Conservation (phyloP, 2,113 vertebrate genomes). For the Aldabrachelys gigantea region DNA sequence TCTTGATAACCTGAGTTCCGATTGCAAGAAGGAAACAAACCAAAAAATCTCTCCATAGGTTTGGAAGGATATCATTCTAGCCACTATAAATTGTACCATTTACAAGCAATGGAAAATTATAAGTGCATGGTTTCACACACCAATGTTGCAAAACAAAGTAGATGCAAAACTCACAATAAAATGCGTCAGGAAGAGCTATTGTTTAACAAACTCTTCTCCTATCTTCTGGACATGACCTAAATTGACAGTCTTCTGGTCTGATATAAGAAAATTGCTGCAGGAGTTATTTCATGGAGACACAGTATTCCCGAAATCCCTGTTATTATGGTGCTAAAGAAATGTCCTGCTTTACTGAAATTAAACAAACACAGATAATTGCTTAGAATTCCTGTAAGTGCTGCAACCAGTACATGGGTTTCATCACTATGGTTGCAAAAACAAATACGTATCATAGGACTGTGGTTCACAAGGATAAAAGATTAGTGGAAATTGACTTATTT, state of each 20-base stretch:
- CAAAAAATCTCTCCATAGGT: not conserved
- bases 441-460: constrained; percentile 62
- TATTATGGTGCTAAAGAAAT: constrained; percentile 62
- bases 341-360: constrained; percentile 63
- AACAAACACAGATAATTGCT: constrained; percentile 67
- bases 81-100: not conserved
- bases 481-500: constrained; percentile 39
- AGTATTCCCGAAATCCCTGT: constrained; percentile 61
- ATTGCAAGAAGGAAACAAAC: not conserved
- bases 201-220: constrained; percentile 10
- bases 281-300: constrained; percentile 32
- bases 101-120: not conserved
- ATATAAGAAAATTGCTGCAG: constrained; percentile 65
- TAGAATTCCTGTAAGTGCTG: constrained; percentile 70
- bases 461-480: constrained; percentile 42
- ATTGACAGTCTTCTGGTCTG: not conserved
- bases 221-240: constrained; percentile 52
- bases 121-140: not conserved
- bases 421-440: constrained; percentile 67
- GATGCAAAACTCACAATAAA: constrained; percentile 16
- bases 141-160: constrained; percentile 6
- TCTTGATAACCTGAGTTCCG: not conserved
- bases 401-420: constrained; percentile 65
- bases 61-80: not conserved
- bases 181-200: not conserved